phyloP scores from a whole-genome alignment of 2,113 vertebrate species.

The Thinocorus orbignyianus region DNA sequence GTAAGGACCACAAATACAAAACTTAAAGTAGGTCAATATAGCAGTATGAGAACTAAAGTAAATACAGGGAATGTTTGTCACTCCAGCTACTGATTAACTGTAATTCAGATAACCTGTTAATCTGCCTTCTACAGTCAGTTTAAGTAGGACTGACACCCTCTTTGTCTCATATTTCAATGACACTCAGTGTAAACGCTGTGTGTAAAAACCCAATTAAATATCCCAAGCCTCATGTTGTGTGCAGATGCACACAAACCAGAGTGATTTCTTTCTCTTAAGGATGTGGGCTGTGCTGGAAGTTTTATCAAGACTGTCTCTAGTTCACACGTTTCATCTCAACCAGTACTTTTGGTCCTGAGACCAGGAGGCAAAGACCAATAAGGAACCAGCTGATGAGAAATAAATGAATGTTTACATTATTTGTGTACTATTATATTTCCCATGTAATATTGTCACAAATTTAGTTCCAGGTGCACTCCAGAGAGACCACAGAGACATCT shows the following conservation, averaged over 20 bases:
- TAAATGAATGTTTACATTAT: neutral
- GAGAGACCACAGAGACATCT: neutral
- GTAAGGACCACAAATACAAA: neutral
- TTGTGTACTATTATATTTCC: neutral
- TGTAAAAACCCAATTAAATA: neutral
- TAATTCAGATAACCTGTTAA: neutral
- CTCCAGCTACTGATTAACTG: neutral
- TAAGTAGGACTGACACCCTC: neutral
- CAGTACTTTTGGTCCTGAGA: neutral
- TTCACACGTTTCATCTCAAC: neutral
- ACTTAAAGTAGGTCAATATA: neutral
- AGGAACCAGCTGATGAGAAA: neutral
- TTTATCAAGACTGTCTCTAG: neutral
- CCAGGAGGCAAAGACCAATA: rapidly evolving
- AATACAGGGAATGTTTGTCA: neutral
- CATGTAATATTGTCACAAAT: neutral
- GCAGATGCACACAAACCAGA: neutral
- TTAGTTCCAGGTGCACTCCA: neutral
- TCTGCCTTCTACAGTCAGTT: neutral
- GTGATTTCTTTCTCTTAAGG: neutral
- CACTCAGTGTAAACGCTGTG: neutral
- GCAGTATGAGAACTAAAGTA: neutral
- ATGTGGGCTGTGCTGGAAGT: neutral
- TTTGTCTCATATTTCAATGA: neutral
- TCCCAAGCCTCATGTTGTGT: neutral